Conservation (phyloP, 1,140 invertebrate species). For the Drepana arcuata region DNA sequence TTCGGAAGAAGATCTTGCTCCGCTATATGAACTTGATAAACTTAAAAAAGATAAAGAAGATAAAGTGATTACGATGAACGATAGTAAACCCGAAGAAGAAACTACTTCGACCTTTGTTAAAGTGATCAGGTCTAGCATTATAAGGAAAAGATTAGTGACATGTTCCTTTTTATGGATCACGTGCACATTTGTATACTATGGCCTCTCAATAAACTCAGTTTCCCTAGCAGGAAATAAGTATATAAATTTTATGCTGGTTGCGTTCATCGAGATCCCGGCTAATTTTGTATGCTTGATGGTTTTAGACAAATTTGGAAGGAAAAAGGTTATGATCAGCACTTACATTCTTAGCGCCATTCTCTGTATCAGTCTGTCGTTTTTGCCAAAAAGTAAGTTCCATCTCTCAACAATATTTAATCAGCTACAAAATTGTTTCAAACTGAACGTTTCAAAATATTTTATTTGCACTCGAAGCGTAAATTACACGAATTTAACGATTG, state of each 20-base stretch:
- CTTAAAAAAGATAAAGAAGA: conserved; percentile 22
- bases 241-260: conserved; percentile 73
- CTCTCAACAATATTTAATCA: too few species aligned
- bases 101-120: conserved; percentile 32
- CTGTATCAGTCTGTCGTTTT: conserved; percentile 49
- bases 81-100: conserved; percentile 9
- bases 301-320: conserved; percentile 52
- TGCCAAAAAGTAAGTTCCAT: conserved; percentile 56
- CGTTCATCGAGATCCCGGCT: conserved; percentile 73
- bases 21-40: conserved; percentile 33
- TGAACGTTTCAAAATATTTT: too few species aligned
- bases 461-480: too few species aligned
- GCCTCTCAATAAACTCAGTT: conserved; percentile 77
- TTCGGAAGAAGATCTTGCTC: conserved; percentile 67
- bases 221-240: conserved; percentile 77
- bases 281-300: conserved; percentile 64
- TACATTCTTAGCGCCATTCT: conserved; percentile 53
- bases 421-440: too few species aligned
- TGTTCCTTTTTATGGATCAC: conserved; percentile 63
- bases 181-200: conserved; percentile 77
- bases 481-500: too few species aligned
- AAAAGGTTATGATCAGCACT: conserved; percentile 44
- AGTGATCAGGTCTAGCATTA: conserved; percentile 50
- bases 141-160: conserved; percentile 37
- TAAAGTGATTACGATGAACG: conserved; percentile 10